Conservation (phyloP, 2,797 vertebrate species). For the Gallirallus australis region DNA sequence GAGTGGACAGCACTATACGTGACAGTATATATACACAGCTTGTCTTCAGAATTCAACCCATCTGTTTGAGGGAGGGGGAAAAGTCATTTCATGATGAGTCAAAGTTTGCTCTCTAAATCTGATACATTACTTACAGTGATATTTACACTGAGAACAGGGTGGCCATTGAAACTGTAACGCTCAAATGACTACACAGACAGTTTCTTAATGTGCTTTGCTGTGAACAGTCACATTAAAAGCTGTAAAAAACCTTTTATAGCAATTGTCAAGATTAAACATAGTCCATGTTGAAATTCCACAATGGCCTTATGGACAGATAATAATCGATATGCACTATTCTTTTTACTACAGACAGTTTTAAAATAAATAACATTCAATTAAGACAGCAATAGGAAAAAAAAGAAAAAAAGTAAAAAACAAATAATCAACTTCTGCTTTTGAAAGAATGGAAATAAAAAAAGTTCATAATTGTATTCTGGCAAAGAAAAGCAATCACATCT, state of each 20-base stretch:
- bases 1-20: not conserved
- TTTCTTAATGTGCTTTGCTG: not conserved
- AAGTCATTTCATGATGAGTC: not conserved
- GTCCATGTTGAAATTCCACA: not conserved
- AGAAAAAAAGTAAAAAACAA: not conserved
- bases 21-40: not conserved
- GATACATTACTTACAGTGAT: not conserved
- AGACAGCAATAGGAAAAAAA: conserved; percentile 50
- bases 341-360: conserved; percentile 14
- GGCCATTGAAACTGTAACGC: not conserved
- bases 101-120: conserved; percentile 12
- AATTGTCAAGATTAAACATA: not conserved
- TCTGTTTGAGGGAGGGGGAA: not conserved
- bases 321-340: conserved; percentile 46
- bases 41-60: not conserved
- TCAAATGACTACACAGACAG: not conserved
- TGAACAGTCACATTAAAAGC: not conserved
- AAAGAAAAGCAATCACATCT: not conserved
- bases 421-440: not conserved
- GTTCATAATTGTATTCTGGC: not conserved
- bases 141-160: not conserved
- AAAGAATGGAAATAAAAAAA: not conserved
- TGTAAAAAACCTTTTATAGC: not conserved
- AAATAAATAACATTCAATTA: not conserved
- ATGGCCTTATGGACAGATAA: conserved; percentile 50